Evolutionary conservation across 2,888 invertebrate species (phyloP).

Genomic region (Pyrgus malvae): DNA sequence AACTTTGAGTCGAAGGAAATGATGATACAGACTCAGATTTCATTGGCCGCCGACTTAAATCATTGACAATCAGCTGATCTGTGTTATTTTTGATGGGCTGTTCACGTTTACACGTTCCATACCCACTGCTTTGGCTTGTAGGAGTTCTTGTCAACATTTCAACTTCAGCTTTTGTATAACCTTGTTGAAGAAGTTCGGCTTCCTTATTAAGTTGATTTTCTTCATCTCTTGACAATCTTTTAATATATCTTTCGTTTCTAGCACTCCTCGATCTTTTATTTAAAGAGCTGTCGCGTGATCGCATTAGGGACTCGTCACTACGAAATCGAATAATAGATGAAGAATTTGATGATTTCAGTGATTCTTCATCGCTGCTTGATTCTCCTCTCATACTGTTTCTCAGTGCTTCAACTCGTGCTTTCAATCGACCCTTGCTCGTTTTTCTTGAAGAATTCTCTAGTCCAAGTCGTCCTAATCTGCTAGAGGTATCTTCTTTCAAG

Average conservation of each 20-base stretch:
- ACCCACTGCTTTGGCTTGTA: slow-evolving; percentile 76
- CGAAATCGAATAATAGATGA: slow-evolving; percentile 85
- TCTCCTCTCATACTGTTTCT: slow-evolving; percentile 83
- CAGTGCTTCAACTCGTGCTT: slow-evolving; percentile 85
- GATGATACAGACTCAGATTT: slow-evolving; percentile 78
- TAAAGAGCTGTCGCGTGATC: slow-evolving; percentile 80
- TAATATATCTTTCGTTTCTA: slow-evolving; percentile 90
- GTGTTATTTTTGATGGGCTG: slow-evolving; percentile 71
- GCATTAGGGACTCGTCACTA: slow-evolving; percentile 86
- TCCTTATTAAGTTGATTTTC: slow-evolving; percentile 82
- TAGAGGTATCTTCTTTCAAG: slow-evolving; percentile 61
- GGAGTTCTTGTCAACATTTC: slow-evolving; percentile 79
- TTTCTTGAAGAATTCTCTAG: slow-evolving; percentile 79
- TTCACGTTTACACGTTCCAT: slow-evolving; percentile 73
- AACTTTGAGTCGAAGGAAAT: slow-evolving; percentile 77
- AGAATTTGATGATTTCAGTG: slow-evolving; percentile 84
- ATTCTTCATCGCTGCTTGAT: slow-evolving; percentile 88
- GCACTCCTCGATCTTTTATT: slow-evolving; percentile 87
- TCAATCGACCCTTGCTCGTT: slow-evolving; percentile 82
- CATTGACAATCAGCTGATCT: slow-evolving; percentile 57
- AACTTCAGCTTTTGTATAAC: slow-evolving; percentile 77
- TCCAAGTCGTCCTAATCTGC: slow-evolving; percentile 67
- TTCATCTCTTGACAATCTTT: slow-evolving; percentile 87
- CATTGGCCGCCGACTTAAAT: slow-evolving; percentile 59
- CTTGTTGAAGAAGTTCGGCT: slow-evolving; percentile 75